Percentiles rank a stretch among this genome's conserved stretches.
Conservation (phyloP, 2,797 vertebrate genomes). For the Furcifer pardalis region DNA sequence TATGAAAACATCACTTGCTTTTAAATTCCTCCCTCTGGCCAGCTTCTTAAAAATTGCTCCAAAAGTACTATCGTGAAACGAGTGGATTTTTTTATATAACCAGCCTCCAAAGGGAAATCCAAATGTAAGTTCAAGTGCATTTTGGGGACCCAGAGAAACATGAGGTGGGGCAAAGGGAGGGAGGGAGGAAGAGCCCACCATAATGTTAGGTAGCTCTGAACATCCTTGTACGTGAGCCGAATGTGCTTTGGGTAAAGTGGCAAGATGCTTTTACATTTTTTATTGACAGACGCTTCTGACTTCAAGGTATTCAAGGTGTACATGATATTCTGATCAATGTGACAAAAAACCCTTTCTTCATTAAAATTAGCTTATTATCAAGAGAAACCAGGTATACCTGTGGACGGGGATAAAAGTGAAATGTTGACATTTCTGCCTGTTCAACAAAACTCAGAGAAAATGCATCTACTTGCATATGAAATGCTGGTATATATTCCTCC, state of each 20-base stretch:
- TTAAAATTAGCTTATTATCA: conserved; percentile 68
- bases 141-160: not conserved
- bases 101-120: too few relatives aligned
- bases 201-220: conserved; percentile 38
- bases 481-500: conserved; percentile 77
- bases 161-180: too few relatives aligned
- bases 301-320: conserved; percentile 56
- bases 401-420: conserved; percentile 70
- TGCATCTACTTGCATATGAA: conserved; percentile 77
- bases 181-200: not conserved
- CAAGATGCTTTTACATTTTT: conserved; percentile 35
- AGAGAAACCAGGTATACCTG: conserved; percentile 67
- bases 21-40: not conserved
- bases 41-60: not conserved
- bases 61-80: not conserved
- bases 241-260: not conserved
- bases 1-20: conserved; percentile 20
- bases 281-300: conserved; percentile 19
- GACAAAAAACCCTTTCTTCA: conserved; percentile 61
- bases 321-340: conserved; percentile 46
- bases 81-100: too few relatives aligned
- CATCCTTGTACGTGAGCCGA: conserved; percentile 43
- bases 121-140: conserved; percentile 33
- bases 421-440: conserved; percentile 72
- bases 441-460: conserved; percentile 76